Conservation (phyloP, 2,113 vertebrate species). For the Myrmophylax atrothorax region DNA sequence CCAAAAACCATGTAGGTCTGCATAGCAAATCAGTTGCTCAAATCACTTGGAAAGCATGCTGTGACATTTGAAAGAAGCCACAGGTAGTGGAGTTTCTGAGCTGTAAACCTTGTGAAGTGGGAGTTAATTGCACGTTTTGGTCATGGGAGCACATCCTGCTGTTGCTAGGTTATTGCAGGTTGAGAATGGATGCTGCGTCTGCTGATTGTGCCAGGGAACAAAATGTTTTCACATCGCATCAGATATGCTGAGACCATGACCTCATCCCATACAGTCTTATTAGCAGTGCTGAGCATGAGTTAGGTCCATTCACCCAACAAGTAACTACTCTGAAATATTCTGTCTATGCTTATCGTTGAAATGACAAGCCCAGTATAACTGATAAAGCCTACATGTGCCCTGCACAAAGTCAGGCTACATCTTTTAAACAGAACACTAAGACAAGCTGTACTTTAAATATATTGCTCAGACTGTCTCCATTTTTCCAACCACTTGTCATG, state of each 20-base stretch:
- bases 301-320: background rate
- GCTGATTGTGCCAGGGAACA: background rate
- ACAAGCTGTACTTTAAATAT: background rate
- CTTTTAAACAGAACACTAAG: background rate
- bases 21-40: background rate
- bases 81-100: background rate
- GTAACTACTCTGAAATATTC: background rate
- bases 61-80: background rate
- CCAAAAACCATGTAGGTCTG: background rate
- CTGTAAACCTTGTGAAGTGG: background rate
- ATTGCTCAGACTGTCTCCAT: background rate
- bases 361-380: background rate
- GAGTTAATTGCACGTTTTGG: background rate
- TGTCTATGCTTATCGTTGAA: background rate
- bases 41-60: background rate
- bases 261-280: background rate
- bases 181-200: background rate
- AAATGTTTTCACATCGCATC: background rate
- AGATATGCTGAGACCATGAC: background rate
- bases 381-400: background rate
- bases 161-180: background rate
- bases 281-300: background rate
- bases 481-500: background rate
- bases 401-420: background rate
- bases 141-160: fast-evolving